Evolutionary conservation across 2,888 invertebrate species (phyloP), one percentile per base, ranked within the genome.

Genomic region (Zaprionus obscuricornis): DNA sequence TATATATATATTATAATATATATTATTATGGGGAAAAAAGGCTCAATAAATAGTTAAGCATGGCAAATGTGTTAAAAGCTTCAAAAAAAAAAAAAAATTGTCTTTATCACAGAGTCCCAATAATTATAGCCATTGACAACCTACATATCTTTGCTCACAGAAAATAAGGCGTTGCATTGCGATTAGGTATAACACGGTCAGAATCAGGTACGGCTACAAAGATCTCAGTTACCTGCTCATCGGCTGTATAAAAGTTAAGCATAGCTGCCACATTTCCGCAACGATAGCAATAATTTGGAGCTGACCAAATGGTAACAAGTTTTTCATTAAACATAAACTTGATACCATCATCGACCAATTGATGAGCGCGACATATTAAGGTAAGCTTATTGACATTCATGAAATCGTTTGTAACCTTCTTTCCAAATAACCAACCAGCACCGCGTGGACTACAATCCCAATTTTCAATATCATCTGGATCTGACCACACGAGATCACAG

Each of bases 401-500:
- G 91, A 99, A 99, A 90, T 96, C 94, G 88, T 97, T 95, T 34
- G 98, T 98, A 37, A 98, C 98, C 90, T 94, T 94, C 75, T 96
- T 94, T 22, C 99, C 99, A 91, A 99, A 99, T 40, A 99, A 91
- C 96, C 98, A 98, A 8, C 99, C 99, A 47, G 99, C 99, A 24
- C 99, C 99, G 75, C 99, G 92, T 0, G 98, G 98, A 91, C 97
- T 98, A 49, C 97, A 94, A 29, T 95, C 93, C 94, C 98, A 98
- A 79, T 94, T 94, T 64, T 97, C 96, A 51, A 98, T 95, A 87
- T 99, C 98, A 87, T 99, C 98, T 22, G 99, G 99, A 91, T 99
- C 99, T 2, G 99, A 99, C 99, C 99, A 99, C 45, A 99, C 95
- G 74, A 99, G 92, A 93, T 99, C 99, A 93, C 99, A 98, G 90